Base-by-base conservation (phyloP, 2,113 vertebrate species). In the Shinisaurus crocodilurus region DNA sequence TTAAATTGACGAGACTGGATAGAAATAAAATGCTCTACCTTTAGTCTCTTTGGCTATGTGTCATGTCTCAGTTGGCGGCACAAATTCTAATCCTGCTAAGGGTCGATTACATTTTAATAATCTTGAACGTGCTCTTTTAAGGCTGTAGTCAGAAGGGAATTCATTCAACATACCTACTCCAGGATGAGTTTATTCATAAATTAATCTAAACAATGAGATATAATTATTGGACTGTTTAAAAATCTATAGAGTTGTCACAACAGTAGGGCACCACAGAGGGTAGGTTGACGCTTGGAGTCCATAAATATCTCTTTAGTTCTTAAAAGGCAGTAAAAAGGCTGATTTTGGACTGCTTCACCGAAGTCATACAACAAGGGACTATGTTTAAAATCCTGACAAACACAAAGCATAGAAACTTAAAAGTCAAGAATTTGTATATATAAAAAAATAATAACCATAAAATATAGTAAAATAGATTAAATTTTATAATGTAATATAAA, bases 241-340 rank as follows among this genome's bases (percentile, higher is more conserved):
- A 92, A 91, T 90, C 67, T 91, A 92, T 90, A 50, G 87, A 23
- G 16, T 80, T 92, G 54, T 93, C 60, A 40, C 8, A 92, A 34
- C 69, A 87, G 43, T 82, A 79, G 43, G 72, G 32, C 8, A 7
- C 80, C 50, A 72, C 87, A 45, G 74, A 90, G 74, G 89, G 57
- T 91, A 45, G n/a, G 18, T 29, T 57, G 5, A 79, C 29, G 69
- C 91, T 77, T 69, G 77, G 93, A 93, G 77, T 91, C 29, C 9
- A 75, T 89, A 93, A 91, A 94, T 81, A 92, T 79, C 65, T 32
- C 85, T 94, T 37, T 88, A 89, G 92, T 93, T 87, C 85, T 90
- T 91, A 43, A 85, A 54, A 45, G 90, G 81, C 91, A 87, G 27
- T 87, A 89, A 94, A 91, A 8, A 92, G 65, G 86, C 80, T 92